Evolutionary conservation across 2,113 vertebrate species (phyloP).

Genomic region (Alaudala cheleensis): DNA sequence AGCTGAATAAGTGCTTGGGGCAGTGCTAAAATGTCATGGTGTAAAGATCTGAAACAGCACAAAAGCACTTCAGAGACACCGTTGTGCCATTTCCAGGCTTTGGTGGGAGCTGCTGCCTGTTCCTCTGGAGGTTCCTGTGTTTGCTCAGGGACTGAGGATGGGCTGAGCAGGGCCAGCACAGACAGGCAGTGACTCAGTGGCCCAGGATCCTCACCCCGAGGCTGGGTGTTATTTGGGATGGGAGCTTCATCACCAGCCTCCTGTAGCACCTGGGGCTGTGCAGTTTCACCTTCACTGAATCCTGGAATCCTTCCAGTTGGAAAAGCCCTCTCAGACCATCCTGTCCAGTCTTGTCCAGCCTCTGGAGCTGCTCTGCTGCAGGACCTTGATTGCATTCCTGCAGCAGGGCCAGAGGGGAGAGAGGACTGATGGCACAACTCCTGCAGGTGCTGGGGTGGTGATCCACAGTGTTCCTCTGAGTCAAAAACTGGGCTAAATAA

Average conservation of each 20-base stretch:
- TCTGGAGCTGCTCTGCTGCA: neutral
- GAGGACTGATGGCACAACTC: fast-evolving
- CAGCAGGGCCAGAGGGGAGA: neutral
- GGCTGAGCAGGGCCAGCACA: neutral
- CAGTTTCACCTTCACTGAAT: neutral
- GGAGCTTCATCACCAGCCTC: neutral
- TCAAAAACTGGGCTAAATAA: neutral
- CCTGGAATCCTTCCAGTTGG: no score
- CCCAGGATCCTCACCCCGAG: neutral
- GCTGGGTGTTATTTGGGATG: no score
- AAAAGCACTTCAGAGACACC: fast-evolving
- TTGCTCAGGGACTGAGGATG: neutral
- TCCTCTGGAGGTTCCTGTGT: fast-evolving
- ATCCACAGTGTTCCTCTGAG: neutral
- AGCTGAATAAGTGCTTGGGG: neutral
- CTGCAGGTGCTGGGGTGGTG: neutral
- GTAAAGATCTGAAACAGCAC: neutral
- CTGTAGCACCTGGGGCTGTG: neutral
- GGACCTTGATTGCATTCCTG: fast-evolving
- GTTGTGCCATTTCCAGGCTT: neutral
- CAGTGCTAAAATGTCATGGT: neutral
- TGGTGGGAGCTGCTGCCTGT: neutral
- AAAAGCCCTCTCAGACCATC: neutral
- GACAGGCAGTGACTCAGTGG: neutral
- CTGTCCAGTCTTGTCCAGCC: neutral